Conservation (phyloP, 2,113 vertebrate genomes). For the Chaenocephalus aceratus region DNA sequence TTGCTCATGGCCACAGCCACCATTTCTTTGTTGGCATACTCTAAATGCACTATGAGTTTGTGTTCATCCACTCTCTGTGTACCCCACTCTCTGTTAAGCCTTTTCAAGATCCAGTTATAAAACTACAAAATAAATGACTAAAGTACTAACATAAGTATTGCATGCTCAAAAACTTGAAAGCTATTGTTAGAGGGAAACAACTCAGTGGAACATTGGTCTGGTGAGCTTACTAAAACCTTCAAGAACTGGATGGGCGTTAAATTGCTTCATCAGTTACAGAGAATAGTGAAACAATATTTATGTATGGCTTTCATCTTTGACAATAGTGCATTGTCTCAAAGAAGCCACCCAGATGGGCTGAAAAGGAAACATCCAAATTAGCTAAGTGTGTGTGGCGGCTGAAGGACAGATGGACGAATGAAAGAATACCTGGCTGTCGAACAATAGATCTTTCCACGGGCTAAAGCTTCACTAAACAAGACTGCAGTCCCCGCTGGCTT, state of each 20-base stretch:
- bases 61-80: background rate
- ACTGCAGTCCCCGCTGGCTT: constrained; percentile 53
- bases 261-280: background rate
- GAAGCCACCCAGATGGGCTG: constrained; percentile 27
- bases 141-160: background rate
- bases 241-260: background rate
- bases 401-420: constrained; percentile 31
- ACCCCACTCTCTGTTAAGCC: background rate
- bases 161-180: background rate
- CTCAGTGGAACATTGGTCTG: constrained; percentile 1
- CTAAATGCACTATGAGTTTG: background rate
- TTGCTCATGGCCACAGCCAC: background rate
- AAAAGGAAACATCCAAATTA: constrained; percentile 20
- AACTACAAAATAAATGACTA: background rate
- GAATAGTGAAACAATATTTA: background rate
- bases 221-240: background rate
- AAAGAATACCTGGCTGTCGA: constrained; percentile 53
- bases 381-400: background rate
- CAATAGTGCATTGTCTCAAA: constrained; percentile 14
- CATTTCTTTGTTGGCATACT: background rate
- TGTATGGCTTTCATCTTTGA: background rate
- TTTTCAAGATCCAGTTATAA: background rate
- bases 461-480: constrained; percentile 49
- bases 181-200: background rate
- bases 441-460: constrained; percentile 54